phyloP scores from a whole-genome alignment of 2,113 vertebrate species.

The Sinocyclocheilus rhinocerous region DNA sequence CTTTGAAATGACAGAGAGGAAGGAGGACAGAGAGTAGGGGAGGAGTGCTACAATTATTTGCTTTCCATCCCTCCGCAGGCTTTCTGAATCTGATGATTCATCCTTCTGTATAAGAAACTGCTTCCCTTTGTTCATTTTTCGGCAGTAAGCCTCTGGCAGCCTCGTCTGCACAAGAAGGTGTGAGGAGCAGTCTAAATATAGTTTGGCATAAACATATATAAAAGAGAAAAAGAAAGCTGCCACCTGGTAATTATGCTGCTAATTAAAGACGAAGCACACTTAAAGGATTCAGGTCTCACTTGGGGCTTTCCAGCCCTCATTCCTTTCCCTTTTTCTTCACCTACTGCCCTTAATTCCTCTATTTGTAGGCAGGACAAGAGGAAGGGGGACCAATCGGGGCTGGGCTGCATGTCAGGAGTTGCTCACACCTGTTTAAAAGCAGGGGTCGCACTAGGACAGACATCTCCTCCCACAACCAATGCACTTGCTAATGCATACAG shows the following conservation, averaged over 20 bases:
- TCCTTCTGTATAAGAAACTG: neutral
- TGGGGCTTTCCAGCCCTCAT: conserved; percentile 56
- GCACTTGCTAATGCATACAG: conserved; percentile 71
- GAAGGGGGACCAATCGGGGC: conserved; percentile 24
- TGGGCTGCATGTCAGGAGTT: neutral
- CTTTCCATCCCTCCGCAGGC: conserved; percentile 34
- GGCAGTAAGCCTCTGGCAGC: conserved; percentile 56
- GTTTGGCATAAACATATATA: conserved; percentile 54
- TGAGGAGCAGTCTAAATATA: conserved; percentile 67
- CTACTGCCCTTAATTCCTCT: conserved; percentile 42
- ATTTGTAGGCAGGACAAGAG: conserved; percentile 36
- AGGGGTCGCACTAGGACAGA: conserved; percentile 55
- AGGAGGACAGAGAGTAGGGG: neutral
- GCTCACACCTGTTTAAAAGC: neutral
- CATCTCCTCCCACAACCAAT: conserved; percentile 60
- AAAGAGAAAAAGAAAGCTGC: conserved; percentile 48
- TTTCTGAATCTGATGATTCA: conserved; percentile 15
- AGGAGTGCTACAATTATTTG: conserved; percentile 21
- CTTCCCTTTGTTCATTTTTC: conserved; percentile 29
- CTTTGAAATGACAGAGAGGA: conserved; percentile 39
- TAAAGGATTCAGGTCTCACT: conserved; percentile 73
- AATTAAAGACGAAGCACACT: conserved; percentile 74
- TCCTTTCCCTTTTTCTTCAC: conserved; percentile 35
- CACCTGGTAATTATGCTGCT: conserved; percentile 75
- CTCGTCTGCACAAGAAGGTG: conserved; percentile 45